These are phyloP conservation scores for Mimachlamys varia DNA, from an alignment of 2,888 invertebrate species.

Conservation along the genomic window DNA sequence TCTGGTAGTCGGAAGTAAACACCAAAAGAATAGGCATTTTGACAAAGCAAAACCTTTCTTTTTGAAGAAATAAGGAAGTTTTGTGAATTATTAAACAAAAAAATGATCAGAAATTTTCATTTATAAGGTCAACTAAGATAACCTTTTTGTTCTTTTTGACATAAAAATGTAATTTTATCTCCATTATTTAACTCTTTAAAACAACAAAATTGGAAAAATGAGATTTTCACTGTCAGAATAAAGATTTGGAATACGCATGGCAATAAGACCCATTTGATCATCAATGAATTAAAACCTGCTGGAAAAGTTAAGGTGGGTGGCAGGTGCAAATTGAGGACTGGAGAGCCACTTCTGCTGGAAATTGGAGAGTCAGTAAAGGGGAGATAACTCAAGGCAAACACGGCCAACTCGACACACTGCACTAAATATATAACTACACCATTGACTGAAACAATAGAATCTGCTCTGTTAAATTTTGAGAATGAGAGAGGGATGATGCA, in stretches of 20 bases:
- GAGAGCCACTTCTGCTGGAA: conserved; percentile 34
- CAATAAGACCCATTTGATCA: background rate
- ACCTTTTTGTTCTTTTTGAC: too few relatives aligned
- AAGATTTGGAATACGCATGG: background rate
- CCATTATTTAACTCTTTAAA: too few relatives aligned
- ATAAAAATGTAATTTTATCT: too few relatives aligned
- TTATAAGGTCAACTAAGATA: too few relatives aligned
- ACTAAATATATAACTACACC: background rate
- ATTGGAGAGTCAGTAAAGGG: conserved; percentile 6
- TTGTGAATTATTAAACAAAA: too few relatives aligned
- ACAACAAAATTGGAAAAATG: too few relatives aligned
- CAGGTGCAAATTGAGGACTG: conserved; percentile 48
- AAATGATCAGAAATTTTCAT: too few relatives aligned
- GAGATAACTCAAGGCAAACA: conserved; percentile 12
- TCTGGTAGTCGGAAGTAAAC: background rate
- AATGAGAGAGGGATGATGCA: background rate
- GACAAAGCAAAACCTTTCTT: background rate
- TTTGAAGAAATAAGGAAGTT: too few relatives aligned
- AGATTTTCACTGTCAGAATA: background rate
- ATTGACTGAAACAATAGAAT: background rate
- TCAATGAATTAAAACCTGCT: background rate
- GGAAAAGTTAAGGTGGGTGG: conserved; percentile 40
- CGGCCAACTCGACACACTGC: conserved; percentile 12
- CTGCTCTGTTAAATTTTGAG: background rate
- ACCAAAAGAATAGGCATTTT: background rate